phyloP scores from a whole-genome alignment of 2,113 vertebrate genomes.

The Aspiorhynchus laticeps region DNA sequence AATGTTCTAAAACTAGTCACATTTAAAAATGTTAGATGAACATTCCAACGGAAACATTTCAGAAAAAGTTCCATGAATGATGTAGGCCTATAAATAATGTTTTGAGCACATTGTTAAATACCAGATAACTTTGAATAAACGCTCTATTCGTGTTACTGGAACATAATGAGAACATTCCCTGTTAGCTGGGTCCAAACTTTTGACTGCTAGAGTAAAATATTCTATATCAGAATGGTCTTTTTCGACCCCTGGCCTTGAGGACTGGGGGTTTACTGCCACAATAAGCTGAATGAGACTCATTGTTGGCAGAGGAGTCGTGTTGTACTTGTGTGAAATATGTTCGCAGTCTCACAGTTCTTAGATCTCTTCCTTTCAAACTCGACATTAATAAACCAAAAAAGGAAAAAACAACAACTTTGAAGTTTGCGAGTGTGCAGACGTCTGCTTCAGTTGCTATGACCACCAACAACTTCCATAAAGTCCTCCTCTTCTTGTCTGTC shows the following conservation, averaged over 20 bases:
- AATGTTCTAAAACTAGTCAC: no score
- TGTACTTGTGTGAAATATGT: slow-evolving; percentile 3
- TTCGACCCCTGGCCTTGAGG: not conserved
- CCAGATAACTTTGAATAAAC: not conserved
- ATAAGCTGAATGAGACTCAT: not conserved
- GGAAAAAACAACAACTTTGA: not conserved
- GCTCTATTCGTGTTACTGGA: not conserved
- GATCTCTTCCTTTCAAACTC: not conserved
- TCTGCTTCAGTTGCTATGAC: slow-evolving; percentile 31
- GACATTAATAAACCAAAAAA: slow-evolving; percentile 8
- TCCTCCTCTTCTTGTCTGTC: not conserved
- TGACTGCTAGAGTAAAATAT: not conserved
- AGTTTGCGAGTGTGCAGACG: not conserved
- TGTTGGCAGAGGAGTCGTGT: not conserved
- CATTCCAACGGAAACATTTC: not conserved
- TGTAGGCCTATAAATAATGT: no score
- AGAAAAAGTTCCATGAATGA: not conserved
- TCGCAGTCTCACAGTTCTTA: not conserved
- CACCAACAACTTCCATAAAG: slow-evolving; percentile 14
- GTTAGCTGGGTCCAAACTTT: not conserved
- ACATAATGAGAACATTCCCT: no score
- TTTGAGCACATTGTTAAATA: not conserved
- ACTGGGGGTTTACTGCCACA: not conserved
- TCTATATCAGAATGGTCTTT: not conserved
- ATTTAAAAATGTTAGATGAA: not conserved